Percentiles rank a stretch among this genome's conserved stretches.
phyloP scores from a whole-genome alignment of 1,140 invertebrate genomes.

The Cydia pomonella region DNA sequence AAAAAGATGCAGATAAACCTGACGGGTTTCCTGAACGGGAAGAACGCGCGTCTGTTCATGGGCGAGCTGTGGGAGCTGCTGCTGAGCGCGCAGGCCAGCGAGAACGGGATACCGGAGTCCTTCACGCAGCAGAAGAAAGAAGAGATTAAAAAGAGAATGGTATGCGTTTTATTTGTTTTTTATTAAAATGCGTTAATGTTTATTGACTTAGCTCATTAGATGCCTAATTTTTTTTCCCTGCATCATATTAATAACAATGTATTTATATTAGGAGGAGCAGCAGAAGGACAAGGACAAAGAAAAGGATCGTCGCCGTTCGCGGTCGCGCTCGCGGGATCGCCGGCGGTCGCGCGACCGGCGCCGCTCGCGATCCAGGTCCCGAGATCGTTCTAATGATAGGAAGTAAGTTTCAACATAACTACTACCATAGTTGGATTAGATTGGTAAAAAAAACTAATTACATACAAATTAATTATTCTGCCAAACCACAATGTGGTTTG shows the following conservation, averaged over 20 bases:
- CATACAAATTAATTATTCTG: too few relatives aligned
- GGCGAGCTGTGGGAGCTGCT: conserved; percentile 97
- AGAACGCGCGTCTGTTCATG: conserved; percentile 98
- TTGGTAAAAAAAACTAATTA: too few relatives aligned
- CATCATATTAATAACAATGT: not conserved
- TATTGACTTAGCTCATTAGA: too few relatives aligned
- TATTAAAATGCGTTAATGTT: not conserved
- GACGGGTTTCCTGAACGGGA: conserved; percentile 99
- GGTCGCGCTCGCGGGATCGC: conserved; percentile 63
- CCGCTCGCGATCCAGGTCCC: conserved; percentile 58
- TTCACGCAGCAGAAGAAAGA: conserved; percentile 98
- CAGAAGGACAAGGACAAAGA: conserved; percentile 68
- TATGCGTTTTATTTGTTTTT: conserved; percentile 41
- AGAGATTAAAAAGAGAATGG: conserved; percentile 91
- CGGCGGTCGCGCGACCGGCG: conserved; percentile 65
- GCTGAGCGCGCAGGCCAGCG: conserved; percentile 96
- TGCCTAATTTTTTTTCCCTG: too few relatives aligned
- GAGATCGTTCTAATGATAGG: conserved; percentile 66
- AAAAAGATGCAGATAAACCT: conserved; percentile 99
- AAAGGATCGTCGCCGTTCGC: conserved; percentile 67
- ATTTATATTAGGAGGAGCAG: conserved; percentile 57
- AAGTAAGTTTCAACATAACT: conserved; percentile 52
- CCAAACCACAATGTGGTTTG: too few relatives aligned
- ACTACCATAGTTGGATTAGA: not conserved
- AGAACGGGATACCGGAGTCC: conserved; percentile 95